Evolutionary conservation across 2,888 invertebrate species (phyloP).

Genomic region (Trilocha varians): DNA sequence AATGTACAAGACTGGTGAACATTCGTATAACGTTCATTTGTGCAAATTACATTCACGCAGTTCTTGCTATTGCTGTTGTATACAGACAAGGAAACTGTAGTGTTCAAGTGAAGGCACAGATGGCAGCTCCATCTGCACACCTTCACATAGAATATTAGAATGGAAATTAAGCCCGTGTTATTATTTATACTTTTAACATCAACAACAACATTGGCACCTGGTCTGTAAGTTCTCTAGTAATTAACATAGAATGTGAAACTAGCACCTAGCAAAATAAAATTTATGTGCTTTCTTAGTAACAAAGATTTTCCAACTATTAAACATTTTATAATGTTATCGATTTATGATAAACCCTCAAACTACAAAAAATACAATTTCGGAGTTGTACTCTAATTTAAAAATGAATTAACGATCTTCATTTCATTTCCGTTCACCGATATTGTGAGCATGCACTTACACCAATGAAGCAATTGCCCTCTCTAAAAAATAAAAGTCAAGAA

Average conservation of each 20-base stretch:
- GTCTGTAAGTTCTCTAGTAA: too few species aligned
- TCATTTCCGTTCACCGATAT: background rate
- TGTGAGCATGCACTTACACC: background rate
- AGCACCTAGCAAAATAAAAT: too few species aligned
- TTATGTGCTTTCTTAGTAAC: too few species aligned
- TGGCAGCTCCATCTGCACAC: background rate
- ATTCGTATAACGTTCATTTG: too few species aligned
- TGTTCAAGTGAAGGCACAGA: background rate
- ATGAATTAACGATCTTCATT: background rate
- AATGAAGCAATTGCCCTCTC: background rate
- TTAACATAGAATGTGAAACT: too few species aligned
- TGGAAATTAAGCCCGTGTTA: too few species aligned
- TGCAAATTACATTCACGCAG: background rate
- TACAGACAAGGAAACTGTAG: background rate
- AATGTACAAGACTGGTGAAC: too few species aligned
- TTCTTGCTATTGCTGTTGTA: background rate
- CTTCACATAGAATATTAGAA: background rate
- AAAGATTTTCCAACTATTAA: too few species aligned
- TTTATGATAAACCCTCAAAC: too few species aligned
- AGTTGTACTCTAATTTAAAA: background rate
- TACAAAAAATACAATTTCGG: background rate
- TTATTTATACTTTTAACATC: too few species aligned
- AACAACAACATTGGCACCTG: too few species aligned
- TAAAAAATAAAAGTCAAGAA: background rate
- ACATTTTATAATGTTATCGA: too few species aligned